Percentiles rank a stretch among this genome's conserved stretches.
These are phyloP conservation scores for Daboia siamensis DNA, from an alignment of 2,113 vertebrate genomes.

Conservation along the genomic window DNA sequence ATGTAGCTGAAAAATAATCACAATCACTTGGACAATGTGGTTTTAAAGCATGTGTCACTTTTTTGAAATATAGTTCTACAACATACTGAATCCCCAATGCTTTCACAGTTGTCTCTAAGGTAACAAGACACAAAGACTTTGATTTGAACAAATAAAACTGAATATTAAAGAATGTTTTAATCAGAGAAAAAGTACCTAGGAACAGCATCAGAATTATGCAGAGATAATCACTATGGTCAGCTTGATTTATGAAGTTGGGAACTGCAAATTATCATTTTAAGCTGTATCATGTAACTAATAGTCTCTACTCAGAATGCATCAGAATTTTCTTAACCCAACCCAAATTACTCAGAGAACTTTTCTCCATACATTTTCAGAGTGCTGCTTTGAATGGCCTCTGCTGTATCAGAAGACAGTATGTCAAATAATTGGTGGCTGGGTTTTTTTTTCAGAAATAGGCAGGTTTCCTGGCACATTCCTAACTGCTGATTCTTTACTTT, in stretches of 20 bases:
- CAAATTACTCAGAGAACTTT: slow-evolving; percentile 47
- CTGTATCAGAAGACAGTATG: slow-evolving; percentile 47
- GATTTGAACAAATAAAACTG: slow-evolving; percentile 51
- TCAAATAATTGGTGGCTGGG: neutral
- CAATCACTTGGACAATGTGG: neutral
- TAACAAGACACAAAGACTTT: slow-evolving; percentile 52
- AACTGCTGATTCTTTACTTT: neutral
- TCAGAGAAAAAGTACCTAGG: slow-evolving; percentile 45
- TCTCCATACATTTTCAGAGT: slow-evolving; percentile 32
- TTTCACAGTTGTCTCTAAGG: slow-evolving; percentile 67
- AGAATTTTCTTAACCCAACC: slow-evolving; percentile 56
- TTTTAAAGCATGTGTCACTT: neutral
- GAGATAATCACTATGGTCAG: slow-evolving; percentile 3
- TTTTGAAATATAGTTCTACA: neutral
- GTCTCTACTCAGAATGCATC: slow-evolving; percentile 34
- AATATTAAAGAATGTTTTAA: slow-evolving; percentile 60
- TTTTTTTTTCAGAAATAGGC: slow-evolving; percentile 15
- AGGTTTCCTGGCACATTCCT: neutral
- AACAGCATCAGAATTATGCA: slow-evolving; percentile 23
- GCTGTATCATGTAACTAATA: slow-evolving; percentile 9
- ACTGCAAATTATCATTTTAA: slow-evolving; percentile 29
- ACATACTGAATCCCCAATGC: slow-evolving; percentile 46
- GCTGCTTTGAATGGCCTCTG: slow-evolving; percentile 24
- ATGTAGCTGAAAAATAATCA: neutral
- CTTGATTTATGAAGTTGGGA: slow-evolving; percentile 39